These are phyloP conservation scores for Natrix natrix DNA, from an alignment of 2,797 vertebrate genomes.

Conservation along the genomic window DNA sequence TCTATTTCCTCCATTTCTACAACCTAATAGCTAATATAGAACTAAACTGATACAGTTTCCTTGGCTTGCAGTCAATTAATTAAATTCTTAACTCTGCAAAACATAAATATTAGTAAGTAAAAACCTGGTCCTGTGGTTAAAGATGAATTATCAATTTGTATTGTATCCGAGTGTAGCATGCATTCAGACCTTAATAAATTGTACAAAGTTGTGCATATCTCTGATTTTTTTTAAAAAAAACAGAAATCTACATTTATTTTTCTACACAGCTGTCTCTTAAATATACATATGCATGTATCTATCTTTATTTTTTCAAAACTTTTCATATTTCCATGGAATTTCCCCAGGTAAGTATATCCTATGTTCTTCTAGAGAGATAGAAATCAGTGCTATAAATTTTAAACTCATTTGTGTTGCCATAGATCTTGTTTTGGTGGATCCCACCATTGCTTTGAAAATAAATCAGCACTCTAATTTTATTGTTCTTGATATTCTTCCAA, in stretches of 20 bases:
- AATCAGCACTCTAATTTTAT: constrained; percentile 27
- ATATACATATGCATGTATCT: background rate
- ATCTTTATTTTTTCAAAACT: background rate
- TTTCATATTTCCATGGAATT: background rate
- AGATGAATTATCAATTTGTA: background rate
- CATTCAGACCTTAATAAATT: background rate
- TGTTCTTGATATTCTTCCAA: constrained; percentile 48
- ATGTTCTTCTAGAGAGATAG: background rate
- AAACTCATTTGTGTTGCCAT: background rate
- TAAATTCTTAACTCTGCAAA: constrained; percentile 1
- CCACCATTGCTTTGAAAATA: background rate
- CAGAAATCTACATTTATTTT: background rate
- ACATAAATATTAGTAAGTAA: background rate
- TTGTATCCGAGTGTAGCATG: background rate
- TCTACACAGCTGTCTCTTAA: background rate
- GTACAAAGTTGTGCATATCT: background rate
- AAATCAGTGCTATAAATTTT: background rate
- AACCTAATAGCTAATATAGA: background rate
- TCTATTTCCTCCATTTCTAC: background rate
- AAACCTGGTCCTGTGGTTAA: constrained; percentile 29
- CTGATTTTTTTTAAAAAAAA: background rate
- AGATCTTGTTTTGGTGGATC: background rate
- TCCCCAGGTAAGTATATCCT: background rate
- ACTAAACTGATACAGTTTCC: background rate
- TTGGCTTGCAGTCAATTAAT: constrained; percentile 26